phyloP scores from a whole-genome alignment of 2,113 vertebrate species.

The Lynx canadensis region DNA sequence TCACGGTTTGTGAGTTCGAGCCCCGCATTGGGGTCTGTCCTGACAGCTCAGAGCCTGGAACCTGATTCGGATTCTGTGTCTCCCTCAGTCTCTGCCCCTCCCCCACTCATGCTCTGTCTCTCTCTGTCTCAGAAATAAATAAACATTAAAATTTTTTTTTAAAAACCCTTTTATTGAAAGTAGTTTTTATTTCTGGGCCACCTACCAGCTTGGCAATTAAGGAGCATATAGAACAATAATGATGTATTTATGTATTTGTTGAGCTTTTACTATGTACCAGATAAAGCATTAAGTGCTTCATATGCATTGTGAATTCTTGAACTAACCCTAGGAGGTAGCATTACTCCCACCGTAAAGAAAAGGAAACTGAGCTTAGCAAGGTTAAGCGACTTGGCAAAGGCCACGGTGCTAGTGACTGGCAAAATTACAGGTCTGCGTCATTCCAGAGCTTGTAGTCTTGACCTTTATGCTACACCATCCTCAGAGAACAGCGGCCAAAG shows the following conservation, averaged over 20 bases:
- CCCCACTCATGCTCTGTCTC: no score
- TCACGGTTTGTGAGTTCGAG: no score
- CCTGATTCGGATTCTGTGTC: no score
- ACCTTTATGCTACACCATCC: not conserved
- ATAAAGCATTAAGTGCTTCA: not conserved
- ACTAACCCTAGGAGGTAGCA: not conserved
- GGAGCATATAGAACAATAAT: not conserved
- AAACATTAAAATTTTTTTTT: no score
- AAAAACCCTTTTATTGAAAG: not conserved
- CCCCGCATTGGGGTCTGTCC: no score
- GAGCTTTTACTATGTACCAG: not conserved
- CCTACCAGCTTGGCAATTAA: not conserved
- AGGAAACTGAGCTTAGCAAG: not conserved
- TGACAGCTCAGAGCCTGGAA: no score
- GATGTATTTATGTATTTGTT: not conserved
- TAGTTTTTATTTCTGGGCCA: not conserved
- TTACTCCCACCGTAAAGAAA: not conserved
- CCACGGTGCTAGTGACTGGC: no score
- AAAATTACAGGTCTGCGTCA: not conserved
- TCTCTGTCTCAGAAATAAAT: no score
- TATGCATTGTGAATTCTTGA: not conserved
- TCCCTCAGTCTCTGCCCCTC: no score
- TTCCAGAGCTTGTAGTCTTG: not conserved
- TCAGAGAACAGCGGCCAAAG: not conserved
- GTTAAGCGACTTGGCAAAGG: not conserved